These are phyloP conservation scores for Archaeoteleia sp. DNA, from an alignment of 2,888 invertebrate species.

Conservation along the genomic window DNA sequence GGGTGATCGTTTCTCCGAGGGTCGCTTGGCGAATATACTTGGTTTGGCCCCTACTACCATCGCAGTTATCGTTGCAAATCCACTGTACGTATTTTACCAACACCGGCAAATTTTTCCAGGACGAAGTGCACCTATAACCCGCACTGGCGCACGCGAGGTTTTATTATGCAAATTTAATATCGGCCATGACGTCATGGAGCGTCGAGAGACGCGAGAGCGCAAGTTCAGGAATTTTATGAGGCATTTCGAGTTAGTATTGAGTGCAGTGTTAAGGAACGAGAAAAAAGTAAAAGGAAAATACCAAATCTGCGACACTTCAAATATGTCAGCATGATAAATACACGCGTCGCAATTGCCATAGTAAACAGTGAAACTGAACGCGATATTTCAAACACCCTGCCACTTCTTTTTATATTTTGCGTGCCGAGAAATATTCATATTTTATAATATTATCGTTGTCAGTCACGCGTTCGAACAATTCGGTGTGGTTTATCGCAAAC, in stretches of 20 bases:
- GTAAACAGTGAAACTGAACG: not conserved
- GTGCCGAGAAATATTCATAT: constrained; percentile 17
- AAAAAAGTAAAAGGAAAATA: constrained; percentile 18
- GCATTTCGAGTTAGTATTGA: constrained; percentile 32
- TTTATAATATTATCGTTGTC: constrained; percentile 45
- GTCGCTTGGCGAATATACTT: constrained; percentile 14
- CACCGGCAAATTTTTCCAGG: constrained; percentile 31
- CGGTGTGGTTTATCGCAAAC: not conserved
- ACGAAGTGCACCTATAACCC: constrained; percentile 27
- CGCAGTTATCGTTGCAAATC: constrained; percentile 33
- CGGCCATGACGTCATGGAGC: constrained; percentile 57
- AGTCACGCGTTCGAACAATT: constrained; percentile 34
- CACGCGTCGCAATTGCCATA: constrained; percentile 10
- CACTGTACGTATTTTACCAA: constrained; percentile 27
- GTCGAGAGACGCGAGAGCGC: constrained; percentile 29
- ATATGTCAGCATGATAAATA: constrained; percentile 64
- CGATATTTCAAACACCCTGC: not conserved
- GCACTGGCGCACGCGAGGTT: constrained; percentile 61
- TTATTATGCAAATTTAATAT: constrained; percentile 71
- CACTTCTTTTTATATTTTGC: constrained; percentile 6
- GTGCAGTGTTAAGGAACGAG: not conserved
- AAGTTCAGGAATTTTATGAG: constrained; percentile 26
- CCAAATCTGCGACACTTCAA: constrained; percentile 61
- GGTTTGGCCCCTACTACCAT: constrained; percentile 8
- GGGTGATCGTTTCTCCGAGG: constrained; percentile 36